Percentiles rank a stretch among this genome's conserved stretches.
Conservation (phyloP, 2,888 invertebrate species). For the Megaustenia siamemsis region DNA sequence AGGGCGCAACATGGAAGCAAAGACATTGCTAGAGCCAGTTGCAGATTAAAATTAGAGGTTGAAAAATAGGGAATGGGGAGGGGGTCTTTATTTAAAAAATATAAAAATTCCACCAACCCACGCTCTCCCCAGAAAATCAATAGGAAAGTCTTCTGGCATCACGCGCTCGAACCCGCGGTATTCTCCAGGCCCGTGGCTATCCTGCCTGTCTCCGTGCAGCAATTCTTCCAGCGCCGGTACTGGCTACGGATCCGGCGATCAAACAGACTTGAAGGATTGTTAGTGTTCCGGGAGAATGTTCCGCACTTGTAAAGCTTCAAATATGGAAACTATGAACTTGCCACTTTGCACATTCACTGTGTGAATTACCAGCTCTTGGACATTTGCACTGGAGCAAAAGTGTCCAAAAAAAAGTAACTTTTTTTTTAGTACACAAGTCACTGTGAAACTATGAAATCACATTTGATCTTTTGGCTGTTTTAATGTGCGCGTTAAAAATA, state of each 20-base stretch:
- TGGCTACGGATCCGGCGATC: neutral
- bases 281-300: neutral
- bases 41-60: too few relatives aligned
- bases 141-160: neutral
- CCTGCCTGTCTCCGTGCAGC: neutral
- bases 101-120: neutral
- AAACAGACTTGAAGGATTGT: neutral
- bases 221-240: neutral
- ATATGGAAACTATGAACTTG: neutral
- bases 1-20: too few relatives aligned
- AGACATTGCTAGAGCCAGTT: too few relatives aligned
- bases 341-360: neutral
- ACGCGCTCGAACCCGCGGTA: neutral
- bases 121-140: neutral
- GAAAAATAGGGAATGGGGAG: too few relatives aligned
- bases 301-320: neutral
- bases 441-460: too few relatives aligned
- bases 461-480: too few relatives aligned
- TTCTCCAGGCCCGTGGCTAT: conserved; percentile 1
- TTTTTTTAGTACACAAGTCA: too few relatives aligned
- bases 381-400: neutral
- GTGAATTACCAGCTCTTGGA: neutral
- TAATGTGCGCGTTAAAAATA: too few relatives aligned
- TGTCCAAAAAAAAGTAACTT: too few relatives aligned
- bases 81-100: too few relatives aligned